Base-by-base conservation (phyloP, 2,888 invertebrate species). In the Spilosoma lubricipeda region DNA sequence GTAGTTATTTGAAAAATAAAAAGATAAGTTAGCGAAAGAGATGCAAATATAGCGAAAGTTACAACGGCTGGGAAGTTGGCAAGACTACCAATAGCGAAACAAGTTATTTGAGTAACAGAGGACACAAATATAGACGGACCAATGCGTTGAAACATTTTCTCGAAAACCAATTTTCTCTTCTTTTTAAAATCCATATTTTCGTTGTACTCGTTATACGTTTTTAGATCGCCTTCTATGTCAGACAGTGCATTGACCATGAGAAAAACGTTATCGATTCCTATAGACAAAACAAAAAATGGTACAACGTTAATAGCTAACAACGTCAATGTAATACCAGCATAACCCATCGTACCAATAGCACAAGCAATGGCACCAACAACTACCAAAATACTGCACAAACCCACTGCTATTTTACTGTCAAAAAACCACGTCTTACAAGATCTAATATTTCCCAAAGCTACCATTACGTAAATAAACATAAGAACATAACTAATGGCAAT, bases 181-280 rank as follows among this genome's bases (percentile, higher is more conserved):
- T 91, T 88, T 42, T 90, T 87, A 79, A 90, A 90, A 85, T 86
- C 91, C 52, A 93, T 90, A 73, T 90, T 89, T 79, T 93, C 93
- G 69, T 90, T 90, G 76, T 93, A 95, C 80, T 93, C 95, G 15
- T 90, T 90, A 72, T 86, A 94, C 65, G 89, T 84, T 65, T 92
- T 93, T 23, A 90, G 82, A 77, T 90, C 91, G 67, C 84, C 89
- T 79, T 95, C 92, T 79, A 96, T 90, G 79, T 96, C 94, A 78
- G 97, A 96, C 81, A 97, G 96, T 0, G 98, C 97, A 90, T 99
- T 99, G 0, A 99, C 98, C 91, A 99, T 97, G 80, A 99, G 98
- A 88, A 99, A 99, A 84, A 99, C 99, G 89, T 99, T 99, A 92
- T 99, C 99, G 1, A 99, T 98, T 36, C 99, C 99, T 2, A 99